These are phyloP conservation scores for Acanthosepion pharaonis DNA, from an alignment of 2,888 invertebrate genomes.

Conservation along the genomic window DNA sequence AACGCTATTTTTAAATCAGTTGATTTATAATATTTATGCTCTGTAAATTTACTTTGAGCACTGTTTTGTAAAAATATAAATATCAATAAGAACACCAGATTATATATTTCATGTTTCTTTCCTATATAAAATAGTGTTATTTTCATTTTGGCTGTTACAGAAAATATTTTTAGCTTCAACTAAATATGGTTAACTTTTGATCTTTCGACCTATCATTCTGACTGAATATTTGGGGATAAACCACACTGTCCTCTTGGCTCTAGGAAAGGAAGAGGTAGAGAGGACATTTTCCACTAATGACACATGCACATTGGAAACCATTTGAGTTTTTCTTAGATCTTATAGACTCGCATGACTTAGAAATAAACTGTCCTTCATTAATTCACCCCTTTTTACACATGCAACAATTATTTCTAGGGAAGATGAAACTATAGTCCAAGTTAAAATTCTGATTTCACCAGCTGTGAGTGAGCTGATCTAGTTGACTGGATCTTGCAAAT, in stretches of 20 bases:
- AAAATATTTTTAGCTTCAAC: background rate
- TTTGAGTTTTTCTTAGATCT: background rate
- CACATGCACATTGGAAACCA: background rate
- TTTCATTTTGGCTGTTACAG: background rate
- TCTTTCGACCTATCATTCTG: background rate
- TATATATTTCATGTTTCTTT: background rate
- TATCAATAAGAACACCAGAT: too few relatives aligned
- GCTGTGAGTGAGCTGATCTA: background rate
- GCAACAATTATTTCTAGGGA: background rate
- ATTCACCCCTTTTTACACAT: background rate
- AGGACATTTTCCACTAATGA: background rate
- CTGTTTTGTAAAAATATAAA: too few relatives aligned
- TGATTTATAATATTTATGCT: too few relatives aligned
- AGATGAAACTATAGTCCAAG: background rate
- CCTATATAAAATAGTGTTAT: background rate
- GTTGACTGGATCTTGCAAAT: background rate
- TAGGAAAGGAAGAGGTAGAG: background rate
- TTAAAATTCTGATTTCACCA: background rate
- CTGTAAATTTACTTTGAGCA: too few relatives aligned
- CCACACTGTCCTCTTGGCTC: background rate
- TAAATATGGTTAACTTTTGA: background rate
- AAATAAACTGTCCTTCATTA: background rate
- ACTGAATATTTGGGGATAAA: background rate
- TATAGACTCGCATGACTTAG: background rate
- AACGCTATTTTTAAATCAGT: too few relatives aligned